A percentile compares a stretch with the other conserved stretches of the same genome.
phyloP scores from a whole-genome alignment of 2,888 invertebrate genomes.

The Tetrapedia diversipes region DNA sequence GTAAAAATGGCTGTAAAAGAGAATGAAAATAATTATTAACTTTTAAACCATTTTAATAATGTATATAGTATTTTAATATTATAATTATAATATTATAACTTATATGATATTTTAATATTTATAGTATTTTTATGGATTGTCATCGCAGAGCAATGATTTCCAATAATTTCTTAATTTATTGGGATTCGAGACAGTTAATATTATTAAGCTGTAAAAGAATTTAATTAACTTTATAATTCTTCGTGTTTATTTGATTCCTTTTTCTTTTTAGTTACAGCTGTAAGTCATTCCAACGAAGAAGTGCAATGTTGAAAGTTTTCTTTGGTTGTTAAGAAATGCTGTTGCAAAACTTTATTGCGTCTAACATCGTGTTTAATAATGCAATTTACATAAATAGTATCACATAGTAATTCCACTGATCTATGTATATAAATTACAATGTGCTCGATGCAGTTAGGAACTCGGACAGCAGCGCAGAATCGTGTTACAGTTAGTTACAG shows the following conservation, averaged over 20 bases:
- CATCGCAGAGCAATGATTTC: no score
- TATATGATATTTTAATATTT: neutral
- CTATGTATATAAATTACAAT: conserved; percentile 47
- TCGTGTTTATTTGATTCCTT: conserved; percentile 13
- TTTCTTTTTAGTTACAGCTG: conserved; percentile 1
- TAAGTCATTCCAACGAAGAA: conserved; percentile 6
- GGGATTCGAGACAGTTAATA: no score
- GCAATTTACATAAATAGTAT: conserved; percentile 46
- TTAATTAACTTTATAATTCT: neutral
- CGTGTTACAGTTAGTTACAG: conserved; percentile 10
- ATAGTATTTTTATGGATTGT: neutral
- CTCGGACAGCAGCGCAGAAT: conserved; percentile 41
- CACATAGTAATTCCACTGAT: conserved; percentile 37
- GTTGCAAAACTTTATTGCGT: conserved; percentile 12
- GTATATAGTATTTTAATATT: neutral
- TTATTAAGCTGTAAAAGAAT: no score
- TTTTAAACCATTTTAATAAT: neutral
- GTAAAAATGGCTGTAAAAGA: conserved; percentile 35
- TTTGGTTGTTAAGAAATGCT: conserved; percentile 46
- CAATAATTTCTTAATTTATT: no score
- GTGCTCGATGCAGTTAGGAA: conserved; percentile 44
- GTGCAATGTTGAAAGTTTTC: conserved; percentile 36
- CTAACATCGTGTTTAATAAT: conserved; percentile 12
- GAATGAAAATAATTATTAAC: conserved; percentile 17
- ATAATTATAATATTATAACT: neutral